Conservation (phyloP, 1,140 invertebrate species). For the Danaus plexippus region DNA sequence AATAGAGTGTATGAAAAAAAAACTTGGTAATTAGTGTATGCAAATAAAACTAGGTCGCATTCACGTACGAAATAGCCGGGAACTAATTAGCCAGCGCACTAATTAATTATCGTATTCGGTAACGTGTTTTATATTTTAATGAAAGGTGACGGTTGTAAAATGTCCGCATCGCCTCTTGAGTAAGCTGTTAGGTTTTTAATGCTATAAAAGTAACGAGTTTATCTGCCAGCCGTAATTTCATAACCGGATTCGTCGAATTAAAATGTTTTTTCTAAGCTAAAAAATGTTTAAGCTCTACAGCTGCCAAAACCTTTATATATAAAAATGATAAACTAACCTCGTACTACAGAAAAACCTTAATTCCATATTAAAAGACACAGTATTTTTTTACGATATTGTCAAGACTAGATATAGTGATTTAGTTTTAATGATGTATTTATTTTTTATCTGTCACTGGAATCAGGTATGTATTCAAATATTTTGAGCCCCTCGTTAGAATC, state of each 20-base stretch:
- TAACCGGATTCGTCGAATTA: not conserved
- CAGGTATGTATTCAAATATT: constrained; percentile 48
- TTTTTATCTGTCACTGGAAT: constrained; percentile 21
- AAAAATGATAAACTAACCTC: too few species aligned
- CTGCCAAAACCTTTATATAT: too few species aligned
- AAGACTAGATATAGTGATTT: constrained; percentile 11
- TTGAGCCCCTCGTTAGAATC: constrained; percentile 59
- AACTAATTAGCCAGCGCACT: constrained; percentile 28
- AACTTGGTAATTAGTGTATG: constrained; percentile 13
- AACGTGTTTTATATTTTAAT: constrained; percentile 18
- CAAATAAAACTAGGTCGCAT: constrained; percentile 24
- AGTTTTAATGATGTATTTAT: constrained; percentile 24
- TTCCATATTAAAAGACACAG: too few species aligned
- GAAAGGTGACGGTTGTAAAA: constrained; percentile 14
- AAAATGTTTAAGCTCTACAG: too few species aligned
- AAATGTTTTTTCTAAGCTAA: constrained; percentile 1
- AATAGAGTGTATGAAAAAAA: constrained; percentile 4
- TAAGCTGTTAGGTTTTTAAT: constrained; percentile 12
- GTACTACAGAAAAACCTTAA: too few species aligned
- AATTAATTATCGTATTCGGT: constrained; percentile 22
- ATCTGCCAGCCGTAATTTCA: constrained; percentile 1
- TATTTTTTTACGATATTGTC: too few species aligned
- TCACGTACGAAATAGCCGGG: constrained; percentile 21
- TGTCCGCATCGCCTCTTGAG: constrained; percentile 9
- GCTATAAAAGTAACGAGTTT: constrained; percentile 10